A percentile compares a stretch with the other conserved stretches of the same genome.
phyloP scores from a whole-genome alignment of 2,113 vertebrate genomes.

The Rynchops niger region DNA sequence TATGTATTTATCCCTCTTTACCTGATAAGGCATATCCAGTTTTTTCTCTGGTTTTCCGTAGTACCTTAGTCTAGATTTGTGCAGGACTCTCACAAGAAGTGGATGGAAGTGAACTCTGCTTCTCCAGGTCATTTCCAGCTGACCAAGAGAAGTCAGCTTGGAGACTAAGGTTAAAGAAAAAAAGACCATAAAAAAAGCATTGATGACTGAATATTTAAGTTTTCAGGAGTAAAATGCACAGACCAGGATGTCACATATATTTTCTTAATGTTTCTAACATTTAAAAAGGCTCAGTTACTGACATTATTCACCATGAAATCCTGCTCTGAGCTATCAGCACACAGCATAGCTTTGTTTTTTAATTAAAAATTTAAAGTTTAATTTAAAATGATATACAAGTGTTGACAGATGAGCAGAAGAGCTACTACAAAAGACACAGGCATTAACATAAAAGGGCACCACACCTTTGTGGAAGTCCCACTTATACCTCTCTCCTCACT shows the following conservation, averaged over 20 bases:
- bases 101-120: slow-evolving; percentile 70
- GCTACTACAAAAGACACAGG: not conserved
- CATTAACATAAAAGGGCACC: not conserved
- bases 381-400: not conserved
- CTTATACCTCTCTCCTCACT: not conserved
- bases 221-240: not conserved
- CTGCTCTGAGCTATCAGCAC: not conserved
- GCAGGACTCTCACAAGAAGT: slow-evolving; percentile 86
- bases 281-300: not conserved
- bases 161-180: slow-evolving; percentile 70
- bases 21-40: slow-evolving; percentile 88
- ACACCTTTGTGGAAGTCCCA: fast-evolving
- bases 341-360: not conserved
- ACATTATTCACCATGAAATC: not conserved
- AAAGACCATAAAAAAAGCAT: not conserved
- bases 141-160: slow-evolving; percentile 76
- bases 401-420: not conserved
- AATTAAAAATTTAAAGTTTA: not conserved
- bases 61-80: slow-evolving; percentile 88
- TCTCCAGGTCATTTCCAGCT: slow-evolving; percentile 79
- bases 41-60: slow-evolving; percentile 86
- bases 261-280: not conserved
- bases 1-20: slow-evolving; percentile 41
- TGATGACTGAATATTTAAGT: not conserved
- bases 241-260: fast-evolving